phyloP scores from a whole-genome alignment of 2,888 invertebrate genomes.

The Lomographa bimaculata region DNA sequence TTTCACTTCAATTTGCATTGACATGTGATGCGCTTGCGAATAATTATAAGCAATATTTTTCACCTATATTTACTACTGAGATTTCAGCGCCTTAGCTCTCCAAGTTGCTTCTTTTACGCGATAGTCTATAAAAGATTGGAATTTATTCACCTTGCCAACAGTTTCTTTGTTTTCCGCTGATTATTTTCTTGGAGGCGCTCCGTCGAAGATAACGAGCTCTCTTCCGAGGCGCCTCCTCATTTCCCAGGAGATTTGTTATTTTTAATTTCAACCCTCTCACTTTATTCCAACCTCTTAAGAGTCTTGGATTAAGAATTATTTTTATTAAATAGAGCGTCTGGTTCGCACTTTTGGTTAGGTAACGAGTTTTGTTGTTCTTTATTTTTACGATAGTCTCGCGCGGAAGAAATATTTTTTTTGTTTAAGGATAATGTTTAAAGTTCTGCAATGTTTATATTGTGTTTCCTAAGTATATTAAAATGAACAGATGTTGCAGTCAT shows the following conservation, averaged over 20 bases:
- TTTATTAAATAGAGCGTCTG: constrained; percentile 26
- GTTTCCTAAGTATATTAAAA: no score
- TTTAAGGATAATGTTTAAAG: no score
- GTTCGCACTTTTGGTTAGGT: constrained; percentile 21
- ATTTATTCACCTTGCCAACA: constrained; percentile 45
- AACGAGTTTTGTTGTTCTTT: constrained; percentile 30
- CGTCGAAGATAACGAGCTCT: constrained; percentile 63
- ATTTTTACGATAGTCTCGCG: constrained; percentile 27
- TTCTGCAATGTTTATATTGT: no score
- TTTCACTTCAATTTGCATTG: no score
- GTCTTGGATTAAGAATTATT: constrained; percentile 27
- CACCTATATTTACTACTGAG: no score
- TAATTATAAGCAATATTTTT: no score
- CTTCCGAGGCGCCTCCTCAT: constrained; percentile 59
- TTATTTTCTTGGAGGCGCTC: constrained; percentile 56
- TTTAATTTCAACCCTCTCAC: constrained; percentile 53
- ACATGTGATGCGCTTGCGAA: no score
- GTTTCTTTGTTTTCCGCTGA: constrained; percentile 57
- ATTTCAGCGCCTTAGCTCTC: no score
- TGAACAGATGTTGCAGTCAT: no score
- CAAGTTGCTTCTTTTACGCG: constrained; percentile 3
- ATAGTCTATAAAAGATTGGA: constrained; percentile 34
- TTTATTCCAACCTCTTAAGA: constrained; percentile 29
- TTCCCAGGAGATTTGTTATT: constrained; percentile 62
- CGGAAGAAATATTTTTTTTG: constrained; percentile 9